A percentile compares a stretch with the other conserved stretches of the same genome.
Conservation (phyloP, 1,140 invertebrate genomes). For the Brachionus paranguensis region DNA sequence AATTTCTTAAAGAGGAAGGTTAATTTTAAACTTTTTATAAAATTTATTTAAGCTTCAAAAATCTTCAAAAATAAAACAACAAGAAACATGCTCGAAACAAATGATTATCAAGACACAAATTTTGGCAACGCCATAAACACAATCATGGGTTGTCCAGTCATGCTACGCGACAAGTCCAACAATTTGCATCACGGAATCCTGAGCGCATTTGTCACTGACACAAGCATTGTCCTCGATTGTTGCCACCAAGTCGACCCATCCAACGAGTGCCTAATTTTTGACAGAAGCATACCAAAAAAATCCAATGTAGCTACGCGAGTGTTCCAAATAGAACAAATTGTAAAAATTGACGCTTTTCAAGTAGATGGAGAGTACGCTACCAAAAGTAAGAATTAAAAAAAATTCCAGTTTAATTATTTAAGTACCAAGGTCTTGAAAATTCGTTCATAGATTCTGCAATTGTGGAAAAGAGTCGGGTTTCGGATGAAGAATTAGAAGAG, state of each 20-base stretch:
- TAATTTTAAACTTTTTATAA: not conserved
- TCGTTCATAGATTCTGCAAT: conserved; percentile 26
- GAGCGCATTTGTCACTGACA: not conserved
- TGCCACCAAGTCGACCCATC: conserved; percentile 26
- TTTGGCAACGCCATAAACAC: not conserved
- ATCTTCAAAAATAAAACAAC: not conserved
- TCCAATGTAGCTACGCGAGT: not conserved
- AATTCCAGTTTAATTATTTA: not conserved
- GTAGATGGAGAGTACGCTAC: conserved; percentile 9
- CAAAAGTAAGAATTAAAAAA: not conserved
- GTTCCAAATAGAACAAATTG: not conserved
- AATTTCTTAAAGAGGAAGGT: not conserved
- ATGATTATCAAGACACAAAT: not conserved
- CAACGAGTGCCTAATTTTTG: not conserved
- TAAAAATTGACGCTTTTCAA: conserved; percentile 1
- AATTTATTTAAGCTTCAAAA: not conserved
- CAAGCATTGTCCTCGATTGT: not conserved
- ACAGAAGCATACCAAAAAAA: not conserved
- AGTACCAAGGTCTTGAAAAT: not conserved
- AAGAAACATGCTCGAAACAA: not conserved
- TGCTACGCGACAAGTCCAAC: not conserved
- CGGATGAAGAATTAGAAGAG: not conserved
- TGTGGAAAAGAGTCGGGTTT: not conserved
- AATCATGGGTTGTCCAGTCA: conserved; percentile 28
- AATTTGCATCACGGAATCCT: conserved; percentile 3